Base-by-base conservation (phyloP, 1,140 invertebrate species). In the Drosophila asahinai region DNA sequence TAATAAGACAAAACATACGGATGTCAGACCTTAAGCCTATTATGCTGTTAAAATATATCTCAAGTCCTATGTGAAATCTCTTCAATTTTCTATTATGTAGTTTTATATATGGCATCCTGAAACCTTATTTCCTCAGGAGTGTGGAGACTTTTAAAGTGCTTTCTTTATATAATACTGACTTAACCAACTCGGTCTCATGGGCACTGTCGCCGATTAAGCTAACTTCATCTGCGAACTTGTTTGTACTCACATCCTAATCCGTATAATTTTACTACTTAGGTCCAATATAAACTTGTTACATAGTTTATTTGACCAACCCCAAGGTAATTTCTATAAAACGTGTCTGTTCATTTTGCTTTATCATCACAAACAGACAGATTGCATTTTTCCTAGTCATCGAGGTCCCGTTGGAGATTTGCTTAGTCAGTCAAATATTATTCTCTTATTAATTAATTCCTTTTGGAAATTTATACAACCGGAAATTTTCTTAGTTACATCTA, bases 91-190 rank as follows among this genome's bases (percentile, higher is more conserved):
- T 47, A 5, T 45, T 77, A 57, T 0, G 79, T 67, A 17, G 19
- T 43, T 76, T 4, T 38, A 25, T 71, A 91, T 2, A 91, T 40
- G 1, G 67, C 61, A 3, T 77, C 62, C 62, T 81, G 77, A 9
- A 83, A 83, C 3, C 55, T 49, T n/a, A 74, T 51, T 1, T 73
- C 76, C 22, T 75, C n/a, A 9, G 78, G 63, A 5, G 71, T 2
- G 59, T 79, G 80, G 5, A 92, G 27, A 3, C 72, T 66, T 8
- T 38, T 42, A 36, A 92, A 33, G 8, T 33, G 8, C 7, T 33
- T 33, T 9, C 4, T 30, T 0, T 8, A 30, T 30, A 25, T 25
- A 25, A 3, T 25, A 0, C 22, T 25, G 22, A 3, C 3, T 25
- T 2, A 25, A 25, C 22, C 22, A 25, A 25, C 22, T 25, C 1